These are phyloP conservation scores for Halcyon smyrnensis DNA, from an alignment of 2,797 vertebrate genomes.

Conservation along the genomic window DNA sequence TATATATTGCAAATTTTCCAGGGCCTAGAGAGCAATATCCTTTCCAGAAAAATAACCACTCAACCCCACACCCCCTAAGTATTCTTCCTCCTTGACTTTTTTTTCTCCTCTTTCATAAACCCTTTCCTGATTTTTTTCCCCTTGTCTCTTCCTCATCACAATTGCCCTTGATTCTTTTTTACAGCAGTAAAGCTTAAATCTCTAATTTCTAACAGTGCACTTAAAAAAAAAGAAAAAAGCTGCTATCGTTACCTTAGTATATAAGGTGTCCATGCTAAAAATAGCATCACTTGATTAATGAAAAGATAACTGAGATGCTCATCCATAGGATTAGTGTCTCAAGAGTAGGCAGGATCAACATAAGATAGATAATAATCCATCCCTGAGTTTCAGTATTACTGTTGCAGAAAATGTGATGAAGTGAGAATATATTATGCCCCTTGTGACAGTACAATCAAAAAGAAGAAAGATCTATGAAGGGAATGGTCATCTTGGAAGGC, in stretches of 20 bases:
- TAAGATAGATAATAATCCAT: conserved; percentile 32
- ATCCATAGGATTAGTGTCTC: conserved; percentile 25
- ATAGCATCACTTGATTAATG: conserved; percentile 30
- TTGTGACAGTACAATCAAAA: conserved; percentile 5
- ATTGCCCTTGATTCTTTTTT: not conserved
- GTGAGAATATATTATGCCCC: not conserved
- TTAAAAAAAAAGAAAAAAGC: not conserved
- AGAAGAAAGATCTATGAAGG: not conserved
- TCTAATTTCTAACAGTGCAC: not conserved
- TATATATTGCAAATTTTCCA: not conserved
- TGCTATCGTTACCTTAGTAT: not conserved
- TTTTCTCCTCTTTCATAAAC: not conserved
- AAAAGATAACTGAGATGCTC: conserved; percentile 30
- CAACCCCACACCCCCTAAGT: not conserved
- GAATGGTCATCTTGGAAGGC: not conserved
- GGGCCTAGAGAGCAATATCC: not conserved
- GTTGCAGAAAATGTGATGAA: conserved; percentile 11
- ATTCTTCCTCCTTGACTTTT: not conserved
- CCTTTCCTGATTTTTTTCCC: not conserved
- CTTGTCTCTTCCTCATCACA: not conserved
- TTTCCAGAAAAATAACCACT: not conserved
- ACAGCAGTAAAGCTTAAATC: not conserved
- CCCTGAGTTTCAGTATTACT: not conserved
- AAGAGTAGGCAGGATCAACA: not conserved
- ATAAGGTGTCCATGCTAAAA: not conserved